These are phyloP conservation scores for Gambelia wislizenii DNA, from an alignment of 2,797 vertebrate genomes.

Conservation along the genomic window DNA sequence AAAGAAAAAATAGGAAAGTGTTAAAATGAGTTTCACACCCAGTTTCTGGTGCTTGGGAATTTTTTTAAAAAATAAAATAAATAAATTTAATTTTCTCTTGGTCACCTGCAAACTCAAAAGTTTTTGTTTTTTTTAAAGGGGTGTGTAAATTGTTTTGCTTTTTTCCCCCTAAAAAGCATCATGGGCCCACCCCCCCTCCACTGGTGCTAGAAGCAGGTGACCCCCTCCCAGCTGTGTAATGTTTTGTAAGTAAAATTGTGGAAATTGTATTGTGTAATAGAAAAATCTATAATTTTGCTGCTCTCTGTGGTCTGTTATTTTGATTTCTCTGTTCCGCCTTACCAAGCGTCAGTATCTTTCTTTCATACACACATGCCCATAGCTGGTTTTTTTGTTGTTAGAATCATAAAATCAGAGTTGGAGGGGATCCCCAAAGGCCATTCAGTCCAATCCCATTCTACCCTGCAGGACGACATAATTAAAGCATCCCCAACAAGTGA, in stretches of 20 bases:
- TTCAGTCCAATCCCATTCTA: no score
- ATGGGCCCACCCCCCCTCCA: not conserved
- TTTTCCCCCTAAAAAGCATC: conserved; percentile 38
- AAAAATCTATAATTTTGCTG: conserved; percentile 87
- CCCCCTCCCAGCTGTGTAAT: conserved; percentile 76
- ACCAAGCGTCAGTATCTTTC: no score
- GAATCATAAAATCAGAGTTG: no score
- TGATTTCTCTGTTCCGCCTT: not conserved
- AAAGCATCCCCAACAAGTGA: no score
- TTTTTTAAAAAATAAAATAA: not conserved
- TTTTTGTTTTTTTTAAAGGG: not conserved
- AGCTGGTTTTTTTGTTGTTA: no score
- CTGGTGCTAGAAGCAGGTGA: conserved; percentile 32
- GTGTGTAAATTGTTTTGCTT: conserved; percentile 4
- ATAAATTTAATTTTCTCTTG: not conserved
- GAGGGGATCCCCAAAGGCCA: no score
- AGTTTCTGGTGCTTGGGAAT: not conserved
- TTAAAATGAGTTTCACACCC: not conserved
- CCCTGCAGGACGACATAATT: no score
- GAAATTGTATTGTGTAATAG: conserved; percentile 74
- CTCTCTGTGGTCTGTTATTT: conserved; percentile 50
- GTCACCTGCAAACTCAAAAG: not conserved
- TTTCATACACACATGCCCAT: no score
- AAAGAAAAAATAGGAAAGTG: not conserved
- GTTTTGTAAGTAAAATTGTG: conserved; percentile 85